Conservation (phyloP, 1,140 invertebrate species). For the Scaptomyza hsui region DNA sequence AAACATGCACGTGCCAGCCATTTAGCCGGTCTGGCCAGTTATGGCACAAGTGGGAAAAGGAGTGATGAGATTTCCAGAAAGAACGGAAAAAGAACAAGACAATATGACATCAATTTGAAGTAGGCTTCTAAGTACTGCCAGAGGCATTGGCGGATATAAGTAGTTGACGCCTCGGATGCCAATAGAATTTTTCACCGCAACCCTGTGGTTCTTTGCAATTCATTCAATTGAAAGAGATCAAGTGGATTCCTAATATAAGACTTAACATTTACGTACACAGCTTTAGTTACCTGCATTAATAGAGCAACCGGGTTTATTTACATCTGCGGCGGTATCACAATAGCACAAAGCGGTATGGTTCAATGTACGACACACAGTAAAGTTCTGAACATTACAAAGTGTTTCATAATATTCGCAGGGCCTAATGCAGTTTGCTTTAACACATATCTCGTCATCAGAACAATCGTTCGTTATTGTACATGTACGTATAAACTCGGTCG, state of each 20-base stretch:
- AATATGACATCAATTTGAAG: conserved; percentile 65
- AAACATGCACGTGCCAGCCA: conserved; percentile 67
- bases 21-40: conserved; percentile 36
- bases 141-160: conserved; percentile 70
- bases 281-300: conserved; percentile 86
- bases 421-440: conserved; percentile 85
- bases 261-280: conserved; percentile 66
- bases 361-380: conserved; percentile 84
- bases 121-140: conserved; percentile 72
- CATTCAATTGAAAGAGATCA: conserved; percentile 59
- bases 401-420: conserved; percentile 85
- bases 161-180: conserved; percentile 66
- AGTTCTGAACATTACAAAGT: conserved; percentile 60
- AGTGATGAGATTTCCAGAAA: conserved; percentile 57
- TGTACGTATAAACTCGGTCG: conserved; percentile 7
- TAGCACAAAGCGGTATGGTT: conserved; percentile 85
- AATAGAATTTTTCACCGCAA: conserved; percentile 60
- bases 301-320: conserved; percentile 84
- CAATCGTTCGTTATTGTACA: conserved; percentile 84
- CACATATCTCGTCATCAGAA: conserved; percentile 85
- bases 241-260: conserved; percentile 54
- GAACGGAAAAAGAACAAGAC: conserved; percentile 39
- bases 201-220: conserved; percentile 74
- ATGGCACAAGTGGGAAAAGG: conserved; percentile 33
- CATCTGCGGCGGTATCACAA: conserved; percentile 83